Percentiles rank a stretch among this genome's conserved stretches.
These are phyloP conservation scores for Carabus problematicus DNA, from an alignment of 2,888 invertebrate species.

Conservation along the genomic window DNA sequence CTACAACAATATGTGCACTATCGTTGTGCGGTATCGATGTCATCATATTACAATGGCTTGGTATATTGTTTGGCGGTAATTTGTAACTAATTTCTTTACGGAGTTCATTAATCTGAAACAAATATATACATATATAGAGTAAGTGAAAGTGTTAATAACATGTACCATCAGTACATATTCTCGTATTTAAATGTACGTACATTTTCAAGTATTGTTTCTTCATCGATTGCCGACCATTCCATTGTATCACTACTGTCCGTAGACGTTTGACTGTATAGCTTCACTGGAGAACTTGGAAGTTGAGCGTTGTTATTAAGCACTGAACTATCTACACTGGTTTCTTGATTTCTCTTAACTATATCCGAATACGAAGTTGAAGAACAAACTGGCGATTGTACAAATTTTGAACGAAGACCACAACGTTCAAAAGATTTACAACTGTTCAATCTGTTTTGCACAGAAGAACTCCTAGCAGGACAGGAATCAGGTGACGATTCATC, in stretches of 20 bases:
- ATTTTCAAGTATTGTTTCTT: constrained; percentile 45
- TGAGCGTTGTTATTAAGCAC: not conserved
- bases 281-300: not conserved
- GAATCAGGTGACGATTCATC: not conserved
- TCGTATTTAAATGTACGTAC: no score
- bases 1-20: constrained; percentile 58
- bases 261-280: no score
- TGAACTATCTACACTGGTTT: not conserved
- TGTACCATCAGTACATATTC: no score
- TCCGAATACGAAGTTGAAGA: no score
- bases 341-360: not conserved
- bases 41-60: constrained; percentile 7
- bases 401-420: not conserved
- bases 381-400: not conserved
- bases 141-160: no score
- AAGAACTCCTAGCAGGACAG: not conserved
- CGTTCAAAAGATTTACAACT: not conserved
- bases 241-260: constrained; percentile 44
- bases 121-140: constrained; percentile 46
- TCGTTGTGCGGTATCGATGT: constrained; percentile 37
- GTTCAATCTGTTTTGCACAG: constrained; percentile 7
- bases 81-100: constrained; percentile 41
- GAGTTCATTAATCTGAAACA: constrained; percentile 45
- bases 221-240: constrained; percentile 50
- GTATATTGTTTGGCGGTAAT: constrained; percentile 21